phyloP scores from a whole-genome alignment of 35 echinoderm and acorn worm genomes.

The Holothuria glaberrima region DNA sequence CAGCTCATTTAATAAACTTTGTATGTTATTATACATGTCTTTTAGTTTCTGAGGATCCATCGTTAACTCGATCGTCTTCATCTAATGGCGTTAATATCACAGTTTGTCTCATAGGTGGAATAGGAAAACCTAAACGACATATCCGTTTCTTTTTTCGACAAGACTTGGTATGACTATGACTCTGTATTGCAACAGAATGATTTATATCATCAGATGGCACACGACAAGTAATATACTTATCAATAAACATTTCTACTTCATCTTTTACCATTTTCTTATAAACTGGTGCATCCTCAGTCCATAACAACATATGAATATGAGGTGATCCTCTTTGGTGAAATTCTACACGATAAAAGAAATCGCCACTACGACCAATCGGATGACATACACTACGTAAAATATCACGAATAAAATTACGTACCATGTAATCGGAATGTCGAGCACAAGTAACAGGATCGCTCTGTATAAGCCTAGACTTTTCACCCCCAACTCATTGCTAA shows the following conservation, averaged over 20 bases:
- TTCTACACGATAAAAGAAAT: slow-evolving; percentile 29
- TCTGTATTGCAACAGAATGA: background rate
- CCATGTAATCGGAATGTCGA: slow-evolving; percentile 30
- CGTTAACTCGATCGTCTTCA: background rate
- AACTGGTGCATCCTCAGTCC: slow-evolving; percentile 36
- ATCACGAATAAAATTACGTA: slow-evolving; percentile 25
- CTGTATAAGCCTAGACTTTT: slow-evolving; percentile 27
- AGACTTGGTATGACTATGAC: slow-evolving; percentile 13
- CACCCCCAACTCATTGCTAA: slow-evolving; percentile 12
- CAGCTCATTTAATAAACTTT: slow-evolving; percentile 7
- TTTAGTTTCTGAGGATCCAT: background rate
- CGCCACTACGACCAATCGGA: background rate
- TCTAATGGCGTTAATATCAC: slow-evolving; percentile 53
- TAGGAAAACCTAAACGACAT: slow-evolving; percentile 74
- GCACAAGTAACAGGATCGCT: slow-evolving; percentile 40
- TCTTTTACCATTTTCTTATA: background rate
- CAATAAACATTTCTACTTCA: slow-evolving; percentile 29
- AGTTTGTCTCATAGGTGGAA: slow-evolving; percentile 67
- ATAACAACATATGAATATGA: slow-evolving; percentile 45
- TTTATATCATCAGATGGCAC: background rate
- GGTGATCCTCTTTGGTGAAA: slow-evolving; percentile 53
- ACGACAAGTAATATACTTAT: slow-evolving; percentile 22
- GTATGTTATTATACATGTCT: slow-evolving; percentile 8
- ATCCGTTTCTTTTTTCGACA: slow-evolving; percentile 46
- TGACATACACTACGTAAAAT: background rate